Percentiles rank a stretch among this genome's conserved stretches.
phyloP scores from a whole-genome alignment of 2,113 vertebrate species.

The Apodemus sylvaticus region DNA sequence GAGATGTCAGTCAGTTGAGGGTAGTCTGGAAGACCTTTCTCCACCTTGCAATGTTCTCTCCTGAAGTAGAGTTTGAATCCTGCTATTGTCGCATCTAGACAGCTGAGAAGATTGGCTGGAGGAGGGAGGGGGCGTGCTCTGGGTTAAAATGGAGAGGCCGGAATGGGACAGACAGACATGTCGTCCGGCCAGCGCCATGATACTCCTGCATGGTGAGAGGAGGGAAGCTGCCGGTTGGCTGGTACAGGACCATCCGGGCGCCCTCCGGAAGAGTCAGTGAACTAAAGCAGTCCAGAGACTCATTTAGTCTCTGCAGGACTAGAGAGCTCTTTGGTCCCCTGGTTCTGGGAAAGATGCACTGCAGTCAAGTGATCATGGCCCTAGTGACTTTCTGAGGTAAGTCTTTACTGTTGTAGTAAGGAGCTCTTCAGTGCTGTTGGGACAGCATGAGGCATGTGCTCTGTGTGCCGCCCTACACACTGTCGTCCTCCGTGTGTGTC shows the following conservation, averaged over 20 bases:
- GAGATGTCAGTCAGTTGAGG: not conserved
- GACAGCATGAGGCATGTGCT: not conserved
- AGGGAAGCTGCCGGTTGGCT: not conserved
- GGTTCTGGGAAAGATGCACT: conserved; percentile 17
- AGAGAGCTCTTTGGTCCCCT: not conserved
- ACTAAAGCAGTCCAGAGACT: not conserved
- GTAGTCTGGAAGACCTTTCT: not conserved
- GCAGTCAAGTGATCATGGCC: too few species aligned
- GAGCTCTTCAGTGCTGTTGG: not conserved
- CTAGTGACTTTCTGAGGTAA: too few species aligned
- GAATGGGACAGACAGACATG: not conserved
- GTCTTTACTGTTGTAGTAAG: too few species aligned
- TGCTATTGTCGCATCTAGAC: not conserved
- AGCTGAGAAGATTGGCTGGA: not conserved
- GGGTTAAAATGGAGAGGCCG: not conserved
- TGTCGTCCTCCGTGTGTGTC: not conserved
- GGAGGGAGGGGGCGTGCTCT: not conserved
- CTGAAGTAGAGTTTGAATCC: not conserved
- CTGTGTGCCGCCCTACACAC: not conserved
- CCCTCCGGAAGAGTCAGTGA: not conserved
- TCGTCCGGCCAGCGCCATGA: not conserved
- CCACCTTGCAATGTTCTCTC: not conserved
- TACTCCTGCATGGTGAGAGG: too few species aligned
- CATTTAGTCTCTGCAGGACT: not conserved
- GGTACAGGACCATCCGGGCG: not conserved